These are phyloP conservation scores for Epizoanthus ramosus DNA, from an alignment of 92 coral and sea anemone species.

Conservation along the genomic window DNA sequence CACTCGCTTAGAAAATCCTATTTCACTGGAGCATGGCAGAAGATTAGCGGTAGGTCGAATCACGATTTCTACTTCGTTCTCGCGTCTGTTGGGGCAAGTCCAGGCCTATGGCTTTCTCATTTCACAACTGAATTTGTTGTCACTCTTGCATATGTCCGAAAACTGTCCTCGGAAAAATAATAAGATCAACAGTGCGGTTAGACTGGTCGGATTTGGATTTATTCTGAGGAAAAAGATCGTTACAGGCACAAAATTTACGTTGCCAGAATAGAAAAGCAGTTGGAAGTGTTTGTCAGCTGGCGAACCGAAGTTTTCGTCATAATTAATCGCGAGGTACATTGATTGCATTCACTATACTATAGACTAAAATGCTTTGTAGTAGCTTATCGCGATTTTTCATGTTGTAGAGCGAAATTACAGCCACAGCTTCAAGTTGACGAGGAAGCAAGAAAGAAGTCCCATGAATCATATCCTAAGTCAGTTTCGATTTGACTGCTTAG, in stretches of 20 bases:
- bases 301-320: conserved; percentile 33
- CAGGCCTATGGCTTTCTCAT: conserved; percentile 62
- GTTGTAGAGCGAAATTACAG: neutral
- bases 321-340: conserved; percentile 39
- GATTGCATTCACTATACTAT: conserved; percentile 27
- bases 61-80: neutral
- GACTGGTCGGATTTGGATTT: neutral
- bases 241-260: neutral
- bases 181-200: conserved; percentile 13
- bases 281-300: conserved; percentile 44
- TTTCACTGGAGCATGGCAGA: conserved; percentile 1
- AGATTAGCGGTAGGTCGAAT: conserved; percentile 4
- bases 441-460: conserved; percentile 5
- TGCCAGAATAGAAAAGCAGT: neutral
- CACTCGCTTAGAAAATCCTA: conserved; percentile 4
- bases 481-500: conserved; percentile 31
- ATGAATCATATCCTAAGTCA: neutral
- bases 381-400: conserved; percentile 16
- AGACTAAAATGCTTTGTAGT: conserved; percentile 7
- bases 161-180: conserved; percentile 14
- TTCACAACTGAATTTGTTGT: conserved; percentile 41
- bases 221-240: neutral
- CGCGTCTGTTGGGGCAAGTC: conserved; percentile 68
- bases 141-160: conserved; percentile 17
- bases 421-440: neutral